Conservation (phyloP, 2,797 vertebrate genomes). For the Myripristis jacobus region DNA sequence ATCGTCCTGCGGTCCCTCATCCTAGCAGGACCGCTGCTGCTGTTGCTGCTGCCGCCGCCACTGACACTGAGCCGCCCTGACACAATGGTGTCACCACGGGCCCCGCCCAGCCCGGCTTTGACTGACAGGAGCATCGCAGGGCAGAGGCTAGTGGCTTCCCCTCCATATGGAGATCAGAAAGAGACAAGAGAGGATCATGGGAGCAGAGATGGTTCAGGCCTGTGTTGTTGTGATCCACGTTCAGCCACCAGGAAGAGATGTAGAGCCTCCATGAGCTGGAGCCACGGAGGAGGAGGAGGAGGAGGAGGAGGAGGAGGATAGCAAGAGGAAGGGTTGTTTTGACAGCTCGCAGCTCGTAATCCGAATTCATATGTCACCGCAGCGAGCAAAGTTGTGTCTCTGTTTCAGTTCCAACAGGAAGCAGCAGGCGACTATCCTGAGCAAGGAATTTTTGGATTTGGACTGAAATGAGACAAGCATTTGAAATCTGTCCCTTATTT, state of each 20-base stretch:
- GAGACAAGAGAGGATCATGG: slow-evolving; percentile 6
- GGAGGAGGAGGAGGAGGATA: background rate
- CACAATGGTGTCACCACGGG: slow-evolving; percentile 71
- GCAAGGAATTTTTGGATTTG: too few relatives aligned
- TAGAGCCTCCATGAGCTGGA: too few relatives aligned
- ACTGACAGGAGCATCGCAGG: slow-evolving; percentile 39
- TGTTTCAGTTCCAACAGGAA: too few relatives aligned
- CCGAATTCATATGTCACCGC: too few relatives aligned
- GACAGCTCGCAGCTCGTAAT: slow-evolving; percentile 41
- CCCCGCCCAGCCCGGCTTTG: slow-evolving; percentile 39
- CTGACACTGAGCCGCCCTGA: slow-evolving; percentile 64
- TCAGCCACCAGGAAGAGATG: slow-evolving; percentile 50
- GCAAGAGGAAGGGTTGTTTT: slow-evolving; percentile 33
- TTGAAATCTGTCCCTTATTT: too few relatives aligned
- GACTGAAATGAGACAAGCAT: too few relatives aligned
- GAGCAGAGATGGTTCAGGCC: slow-evolving; percentile 17
- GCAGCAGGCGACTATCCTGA: too few relatives aligned
- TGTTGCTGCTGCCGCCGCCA: slow-evolving; percentile 7
- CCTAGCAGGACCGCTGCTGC: background rate
- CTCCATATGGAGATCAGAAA: background rate
- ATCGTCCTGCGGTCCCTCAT: slow-evolving; percentile 21
- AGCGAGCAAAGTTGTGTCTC: too few relatives aligned
- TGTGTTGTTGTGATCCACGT: slow-evolving; percentile 47
- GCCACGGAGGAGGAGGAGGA: too few relatives aligned
- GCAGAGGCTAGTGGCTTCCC: slow-evolving; percentile 3